Base-by-base conservation (phyloP, 1,140 invertebrate genomes). In the Zaprionus camerounensis region DNA sequence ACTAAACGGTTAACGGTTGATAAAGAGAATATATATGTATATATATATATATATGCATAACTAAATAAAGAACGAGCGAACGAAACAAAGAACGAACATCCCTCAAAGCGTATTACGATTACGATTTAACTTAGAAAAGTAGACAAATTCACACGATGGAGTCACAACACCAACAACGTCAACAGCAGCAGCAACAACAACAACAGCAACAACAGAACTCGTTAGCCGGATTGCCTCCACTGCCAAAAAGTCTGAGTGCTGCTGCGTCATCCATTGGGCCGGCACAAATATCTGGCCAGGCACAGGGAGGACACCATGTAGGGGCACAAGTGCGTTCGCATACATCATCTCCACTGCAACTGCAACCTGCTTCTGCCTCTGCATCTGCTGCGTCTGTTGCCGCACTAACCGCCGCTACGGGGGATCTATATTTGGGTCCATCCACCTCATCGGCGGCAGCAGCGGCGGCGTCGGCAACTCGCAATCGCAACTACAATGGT, bases 181-280 rank as follows among this genome's bases (percentile, higher is more conserved):
- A 77, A 70, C 69, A 71, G 57, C 68, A 80, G 68, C 82, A 76
- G 17, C 56, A 38, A 11, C 61, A 55, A 7, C 36, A 49, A 36
- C 72, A 62, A 17, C 46, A 44, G 6, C 57, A 36, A 17, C 74
- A 65, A 24, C 74, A 76, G 34, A 59, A 68, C 44, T 59, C 76
- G 20, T 58, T 88, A 46, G 95, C 96, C 91, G 96, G 96, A 49
- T 87, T 97, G 78, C 97, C 97, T 20, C 97, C 97, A 31, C 93
- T 97, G 80, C 97, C 97, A 46, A 97, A 97, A 93, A 97, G 96
- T 81, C 93, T 98, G 2, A 97, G 96, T 87, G 96, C 96, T 17
- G 96, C 96, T 83, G 95, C 96, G 65, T 93, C 49, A 12, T 13
- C 51, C 12, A 68, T 74, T 17, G 53, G 38, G 9, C 24, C 62